Base-by-base conservation (phyloP, 2,888 invertebrate genomes). In the Odontocolon sp. region DNA sequence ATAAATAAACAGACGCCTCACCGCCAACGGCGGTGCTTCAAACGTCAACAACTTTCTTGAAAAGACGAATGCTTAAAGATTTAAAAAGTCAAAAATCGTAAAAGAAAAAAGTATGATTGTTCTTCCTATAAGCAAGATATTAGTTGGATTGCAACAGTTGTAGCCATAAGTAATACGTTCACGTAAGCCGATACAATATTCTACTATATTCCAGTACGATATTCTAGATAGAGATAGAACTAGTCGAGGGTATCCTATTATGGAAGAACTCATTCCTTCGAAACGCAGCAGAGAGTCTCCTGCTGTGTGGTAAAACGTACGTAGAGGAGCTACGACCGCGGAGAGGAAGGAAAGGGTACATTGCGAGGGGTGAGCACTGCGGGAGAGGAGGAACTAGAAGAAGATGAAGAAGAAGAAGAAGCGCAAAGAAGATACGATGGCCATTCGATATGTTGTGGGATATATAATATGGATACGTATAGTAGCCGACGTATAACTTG, bases 401-500 rank as follows among this genome's bases (percentile, higher is more conserved):
- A 18, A 36, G 33, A 63, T 23, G 31, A 47, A 28, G 47, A 9
- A 52, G 50, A 70, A 66, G 33, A 31, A 33, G 42, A 47, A 74
- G 67, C 72, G 74, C 74, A 78, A 79, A 82, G 74, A 79, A 79
- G 80, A 81, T 78, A 80, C 80, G 80, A 81, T 76, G 78, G 81
- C 80, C 69, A 83, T 84, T 78, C 78, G 82, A 82, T 84, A 83
- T 84, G 81, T 82, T 47, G 67, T 47, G 54, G 57, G 71, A 76
- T 77, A 71, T 72, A 68, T 64, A 36, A 72, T 72, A 64, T 33
- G 70, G 63, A 72, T 54, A 54, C 52, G 63, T 68, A 64, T 38
- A 6, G 26, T 14, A 50, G 64, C 47, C 18, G 68, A 57, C 67
- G 54, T 71, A 64, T 40, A 68, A 47, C 47, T 36, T 21, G 6